A percentile compares a stretch with the other conserved stretches of the same genome.
Evolutionary conservation across 2,888 invertebrate genomes (phyloP).

Genomic region (Halocaridina rubra): DNA sequence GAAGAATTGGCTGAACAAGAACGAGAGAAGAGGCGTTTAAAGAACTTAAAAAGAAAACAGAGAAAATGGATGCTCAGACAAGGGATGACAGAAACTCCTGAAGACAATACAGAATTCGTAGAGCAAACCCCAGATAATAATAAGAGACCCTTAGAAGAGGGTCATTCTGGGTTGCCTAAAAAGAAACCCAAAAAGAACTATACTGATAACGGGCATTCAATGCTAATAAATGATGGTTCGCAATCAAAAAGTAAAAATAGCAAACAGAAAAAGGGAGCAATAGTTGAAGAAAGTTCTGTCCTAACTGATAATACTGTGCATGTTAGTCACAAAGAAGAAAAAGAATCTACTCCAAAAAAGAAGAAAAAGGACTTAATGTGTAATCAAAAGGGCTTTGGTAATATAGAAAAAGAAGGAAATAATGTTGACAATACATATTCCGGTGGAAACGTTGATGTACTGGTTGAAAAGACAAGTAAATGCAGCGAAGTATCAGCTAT

Average conservation of each 20-base stretch:
- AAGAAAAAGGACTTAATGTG: background rate
- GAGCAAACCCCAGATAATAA: no score
- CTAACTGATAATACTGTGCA: background rate
- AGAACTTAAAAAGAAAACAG: conserved; percentile 36
- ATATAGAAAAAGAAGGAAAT: background rate
- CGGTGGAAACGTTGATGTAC: background rate
- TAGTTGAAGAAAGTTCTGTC: no score
- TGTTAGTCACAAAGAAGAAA: background rate
- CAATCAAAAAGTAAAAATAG: no score
- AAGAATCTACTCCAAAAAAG: background rate
- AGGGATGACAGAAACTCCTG: background rate
- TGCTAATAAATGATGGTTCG: no score
- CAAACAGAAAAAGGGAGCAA: no score
- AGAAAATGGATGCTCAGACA: conserved; percentile 16
- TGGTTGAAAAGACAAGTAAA: no score
- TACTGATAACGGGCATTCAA: no score
- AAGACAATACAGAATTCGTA: background rate
- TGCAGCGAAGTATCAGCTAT: no score
- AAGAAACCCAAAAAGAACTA: no score
- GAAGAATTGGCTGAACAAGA: conserved; percentile 21
- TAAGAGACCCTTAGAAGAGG: no score
- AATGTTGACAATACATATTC: background rate
- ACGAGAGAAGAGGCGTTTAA: conserved; percentile 26
- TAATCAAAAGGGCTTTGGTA: no score
- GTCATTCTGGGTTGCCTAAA: no score